Conservation (phyloP, 2,113 vertebrate species). For the Aegotheles bennettii region DNA sequence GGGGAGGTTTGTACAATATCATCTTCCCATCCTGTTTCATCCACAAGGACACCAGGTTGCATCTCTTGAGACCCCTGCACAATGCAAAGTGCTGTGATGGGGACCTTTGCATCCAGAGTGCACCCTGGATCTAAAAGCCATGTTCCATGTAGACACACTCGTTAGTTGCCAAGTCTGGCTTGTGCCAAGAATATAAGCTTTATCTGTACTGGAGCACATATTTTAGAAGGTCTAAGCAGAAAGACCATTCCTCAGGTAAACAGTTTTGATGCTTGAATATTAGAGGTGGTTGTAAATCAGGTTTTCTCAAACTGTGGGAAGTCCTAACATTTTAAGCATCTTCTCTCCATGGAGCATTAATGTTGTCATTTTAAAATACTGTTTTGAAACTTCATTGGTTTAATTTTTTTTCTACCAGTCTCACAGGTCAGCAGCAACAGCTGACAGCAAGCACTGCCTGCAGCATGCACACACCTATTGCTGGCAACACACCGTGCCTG, state of each 20-base stretch:
- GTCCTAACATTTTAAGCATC: neutral
- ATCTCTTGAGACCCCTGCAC: rapidly evolving
- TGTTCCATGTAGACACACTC: neutral
- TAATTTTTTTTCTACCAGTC: neutral
- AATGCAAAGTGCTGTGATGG: neutral
- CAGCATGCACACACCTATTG: neutral
- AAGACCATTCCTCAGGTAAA: neutral
- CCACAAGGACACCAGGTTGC: neutral
- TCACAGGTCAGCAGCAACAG: neutral
- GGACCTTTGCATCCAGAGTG: rapidly evolving
- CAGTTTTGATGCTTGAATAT: neutral
- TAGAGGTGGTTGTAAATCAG: neutral
- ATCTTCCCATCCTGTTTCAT: neutral
- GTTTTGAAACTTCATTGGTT: neutral
- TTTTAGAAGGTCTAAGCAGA: neutral
- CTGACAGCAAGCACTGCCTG: neutral
- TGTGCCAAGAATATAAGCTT: neutral
- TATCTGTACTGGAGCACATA: neutral
- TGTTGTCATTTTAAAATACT: neutral
- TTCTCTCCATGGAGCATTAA: neutral
- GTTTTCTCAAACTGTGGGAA: neutral
- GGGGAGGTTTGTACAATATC: rapidly evolving
- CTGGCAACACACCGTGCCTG: neutral
- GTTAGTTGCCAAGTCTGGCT: rapidly evolving
- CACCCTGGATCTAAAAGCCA: neutral